These are phyloP conservation scores for Microctonus brassicae DNA, from an alignment of 2,888 invertebrate genomes.

Conservation along the genomic window DNA sequence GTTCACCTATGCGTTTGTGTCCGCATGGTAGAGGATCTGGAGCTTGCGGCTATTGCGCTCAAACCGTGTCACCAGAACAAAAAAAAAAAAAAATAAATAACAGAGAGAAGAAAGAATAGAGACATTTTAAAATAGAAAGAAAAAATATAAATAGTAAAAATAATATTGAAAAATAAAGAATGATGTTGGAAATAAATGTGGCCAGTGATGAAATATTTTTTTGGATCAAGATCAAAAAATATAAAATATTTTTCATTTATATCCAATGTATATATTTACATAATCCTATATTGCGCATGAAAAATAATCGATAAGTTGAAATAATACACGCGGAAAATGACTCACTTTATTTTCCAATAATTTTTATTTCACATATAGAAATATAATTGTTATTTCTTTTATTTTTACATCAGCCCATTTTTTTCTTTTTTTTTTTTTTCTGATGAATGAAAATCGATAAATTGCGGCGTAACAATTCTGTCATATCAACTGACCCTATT, in stretches of 20 bases:
- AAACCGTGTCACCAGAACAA: background rate
- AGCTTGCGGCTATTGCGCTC: background rate
- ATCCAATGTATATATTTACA: background rate
- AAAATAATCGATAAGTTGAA: background rate
- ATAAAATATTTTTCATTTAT: background rate
- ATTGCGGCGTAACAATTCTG: background rate
- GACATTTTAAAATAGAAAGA: background rate
- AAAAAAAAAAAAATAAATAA: background rate
- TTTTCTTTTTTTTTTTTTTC: background rate
- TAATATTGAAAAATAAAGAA: background rate
- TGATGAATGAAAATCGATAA: background rate
- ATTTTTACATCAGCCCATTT: background rate
- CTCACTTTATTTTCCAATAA: background rate
- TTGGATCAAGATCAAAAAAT: background rate
- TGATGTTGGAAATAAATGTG: background rate
- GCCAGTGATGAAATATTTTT: background rate
- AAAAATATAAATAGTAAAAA: background rate
- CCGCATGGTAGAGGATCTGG: background rate
- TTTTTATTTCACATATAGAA: background rate
- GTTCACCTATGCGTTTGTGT: background rate
- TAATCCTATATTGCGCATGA: background rate
- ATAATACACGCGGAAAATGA: background rate
- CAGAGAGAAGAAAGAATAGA: background rate
- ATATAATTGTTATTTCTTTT: background rate
- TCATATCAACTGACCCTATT: slow-evolving; percentile 3